These are phyloP conservation scores for Onychorhynchus coronatus DNA, from an alignment of 2,113 vertebrate genomes.

Conservation along the genomic window DNA sequence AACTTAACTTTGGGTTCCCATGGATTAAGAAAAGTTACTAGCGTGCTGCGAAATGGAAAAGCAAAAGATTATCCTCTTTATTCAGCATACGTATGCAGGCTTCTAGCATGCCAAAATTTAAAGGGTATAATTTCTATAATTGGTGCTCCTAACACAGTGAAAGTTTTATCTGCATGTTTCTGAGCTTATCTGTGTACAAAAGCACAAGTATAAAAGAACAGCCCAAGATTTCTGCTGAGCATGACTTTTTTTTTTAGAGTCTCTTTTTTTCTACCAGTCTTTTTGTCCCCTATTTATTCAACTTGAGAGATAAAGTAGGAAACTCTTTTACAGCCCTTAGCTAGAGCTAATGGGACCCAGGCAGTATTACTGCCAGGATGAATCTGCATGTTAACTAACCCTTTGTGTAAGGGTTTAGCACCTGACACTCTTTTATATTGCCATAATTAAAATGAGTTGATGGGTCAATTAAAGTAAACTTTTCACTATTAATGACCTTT, in stretches of 20 bases:
- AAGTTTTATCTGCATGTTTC: not conserved
- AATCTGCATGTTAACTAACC: constrained; percentile 1
- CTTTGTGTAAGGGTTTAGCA: not conserved
- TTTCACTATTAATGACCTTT: constrained; percentile 45
- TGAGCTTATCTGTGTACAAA: not conserved
- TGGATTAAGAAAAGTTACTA: constrained; percentile 7
- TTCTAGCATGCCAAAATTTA: not conserved
- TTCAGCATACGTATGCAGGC: not conserved
- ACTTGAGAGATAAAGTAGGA: not conserved
- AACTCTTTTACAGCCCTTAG: not conserved
- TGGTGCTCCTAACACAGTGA: not conserved
- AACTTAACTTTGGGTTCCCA: constrained; percentile 13
- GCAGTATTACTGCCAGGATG: not conserved
- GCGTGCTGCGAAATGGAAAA: not conserved
- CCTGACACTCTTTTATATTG: constrained; percentile 2
- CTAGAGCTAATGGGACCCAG: not conserved
- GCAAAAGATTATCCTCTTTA: constrained; percentile 3
- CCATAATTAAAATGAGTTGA: constrained; percentile 21
- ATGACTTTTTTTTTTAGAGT: not conserved
- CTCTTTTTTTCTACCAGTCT: not conserved
- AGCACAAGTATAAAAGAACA: not conserved
- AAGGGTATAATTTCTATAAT: not conserved
- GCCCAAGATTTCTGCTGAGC: not conserved
- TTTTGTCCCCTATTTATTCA: not conserved
- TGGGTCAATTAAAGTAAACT: constrained; percentile 26